phyloP scores from a whole-genome alignment of 1,140 invertebrate species.

The Drosophila albomicans region DNA sequence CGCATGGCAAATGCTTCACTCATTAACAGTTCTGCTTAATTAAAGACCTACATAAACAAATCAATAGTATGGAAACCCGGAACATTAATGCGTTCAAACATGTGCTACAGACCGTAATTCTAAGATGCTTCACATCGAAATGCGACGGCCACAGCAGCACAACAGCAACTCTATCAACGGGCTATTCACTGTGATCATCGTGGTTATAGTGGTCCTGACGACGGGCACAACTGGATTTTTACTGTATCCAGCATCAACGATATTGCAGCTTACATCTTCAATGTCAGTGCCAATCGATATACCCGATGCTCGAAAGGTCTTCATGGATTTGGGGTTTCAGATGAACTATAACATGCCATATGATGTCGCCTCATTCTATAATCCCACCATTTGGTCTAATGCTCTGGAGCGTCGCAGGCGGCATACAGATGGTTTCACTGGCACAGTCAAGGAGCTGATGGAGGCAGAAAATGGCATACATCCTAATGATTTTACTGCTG shows the following conservation, averaged over 20 bases:
- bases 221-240: constrained; percentile 18
- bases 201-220: background rate
- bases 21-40: constrained; percentile 70
- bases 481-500: constrained; percentile 75
- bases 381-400: constrained; percentile 67
- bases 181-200: constrained; percentile 29
- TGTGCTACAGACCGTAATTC: background rate
- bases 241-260: constrained; percentile 46
- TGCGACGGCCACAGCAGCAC: constrained; percentile 52
- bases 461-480: constrained; percentile 39
- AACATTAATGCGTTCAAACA: background rate
- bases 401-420: constrained; percentile 53
- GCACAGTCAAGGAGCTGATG: background rate
- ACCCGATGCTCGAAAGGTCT: constrained; percentile 55
- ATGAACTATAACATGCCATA: constrained; percentile 76
- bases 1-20: constrained; percentile 57
- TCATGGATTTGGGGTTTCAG: constrained; percentile 74
- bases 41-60: constrained; percentile 66
- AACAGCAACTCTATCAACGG: constrained; percentile 33
- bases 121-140: constrained; percentile 55
- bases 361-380: constrained; percentile 61
- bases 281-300: constrained; percentile 67
- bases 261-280: constrained; percentile 61
- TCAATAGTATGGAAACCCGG: constrained; percentile 5
- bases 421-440: constrained; percentile 18